Conservation (phyloP, 2,113 vertebrate species). For the Taurulus bubalis region DNA sequence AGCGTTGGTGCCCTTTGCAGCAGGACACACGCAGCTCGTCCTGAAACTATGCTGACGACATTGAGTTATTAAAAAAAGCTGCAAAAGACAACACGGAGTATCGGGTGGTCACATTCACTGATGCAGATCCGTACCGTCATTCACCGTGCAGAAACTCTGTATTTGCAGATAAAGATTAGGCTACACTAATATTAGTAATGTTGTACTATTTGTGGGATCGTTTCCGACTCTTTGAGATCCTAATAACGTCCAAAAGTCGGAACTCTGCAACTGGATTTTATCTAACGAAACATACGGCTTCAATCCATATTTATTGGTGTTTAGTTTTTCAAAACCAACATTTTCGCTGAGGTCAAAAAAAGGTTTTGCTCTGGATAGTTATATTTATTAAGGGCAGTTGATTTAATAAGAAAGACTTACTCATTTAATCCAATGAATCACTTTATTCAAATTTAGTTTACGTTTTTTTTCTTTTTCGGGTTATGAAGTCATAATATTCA, state of each 20-base stretch:
- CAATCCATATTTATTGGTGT: background rate
- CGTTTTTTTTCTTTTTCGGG: background rate
- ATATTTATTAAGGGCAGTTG: background rate
- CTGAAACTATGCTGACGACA: constrained; percentile 21
- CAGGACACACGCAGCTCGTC: constrained; percentile 16
- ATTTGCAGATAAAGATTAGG: background rate
- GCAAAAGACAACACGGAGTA: background rate
- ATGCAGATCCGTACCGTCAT: background rate
- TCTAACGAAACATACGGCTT: background rate
- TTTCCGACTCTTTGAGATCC: background rate
- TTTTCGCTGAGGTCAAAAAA: background rate
- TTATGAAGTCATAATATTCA: background rate
- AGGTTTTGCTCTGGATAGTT: background rate
- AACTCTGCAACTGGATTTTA: background rate
- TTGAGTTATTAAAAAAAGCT: constrained; percentile 32
- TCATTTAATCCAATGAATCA: background rate
- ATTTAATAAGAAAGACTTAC: background rate
- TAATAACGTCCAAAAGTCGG: background rate
- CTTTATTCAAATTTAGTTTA: background rate
- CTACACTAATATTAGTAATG: background rate
- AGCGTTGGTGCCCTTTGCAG: constrained; percentile 45
- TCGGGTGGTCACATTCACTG: constrained; percentile 10
- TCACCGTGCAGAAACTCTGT: background rate
- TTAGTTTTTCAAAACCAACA: background rate
- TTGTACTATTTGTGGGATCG: background rate